Evolutionary conservation across 2,888 invertebrate species (phyloP).

Genomic region (Cheiracanthium punctorium): DNA sequence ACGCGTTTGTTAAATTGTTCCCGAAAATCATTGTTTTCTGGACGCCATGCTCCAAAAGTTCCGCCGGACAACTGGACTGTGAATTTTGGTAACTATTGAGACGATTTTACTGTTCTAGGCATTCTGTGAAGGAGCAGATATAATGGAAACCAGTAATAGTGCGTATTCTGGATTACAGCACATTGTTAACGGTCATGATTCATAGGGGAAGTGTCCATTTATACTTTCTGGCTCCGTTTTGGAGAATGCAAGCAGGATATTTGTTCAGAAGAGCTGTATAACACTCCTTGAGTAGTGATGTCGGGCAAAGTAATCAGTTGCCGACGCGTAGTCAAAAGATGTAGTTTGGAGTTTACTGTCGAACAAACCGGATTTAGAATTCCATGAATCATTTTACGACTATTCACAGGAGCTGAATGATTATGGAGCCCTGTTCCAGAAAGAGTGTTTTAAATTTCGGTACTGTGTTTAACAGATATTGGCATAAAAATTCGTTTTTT

Average conservation of each 20-base stretch:
- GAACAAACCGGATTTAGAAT: background rate
- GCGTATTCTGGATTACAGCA: background rate
- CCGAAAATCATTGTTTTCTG: background rate
- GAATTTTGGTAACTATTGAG: constrained; percentile 15
- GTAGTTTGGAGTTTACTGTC: background rate
- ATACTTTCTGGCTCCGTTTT: background rate
- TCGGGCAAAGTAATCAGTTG: background rate
- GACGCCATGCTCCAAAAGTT: background rate
- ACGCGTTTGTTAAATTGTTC: background rate
- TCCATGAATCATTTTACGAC: background rate
- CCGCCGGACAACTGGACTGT: constrained; percentile 6
- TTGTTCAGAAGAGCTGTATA: background rate
- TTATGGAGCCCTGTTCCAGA: background rate
- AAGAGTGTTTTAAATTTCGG: too few species aligned
- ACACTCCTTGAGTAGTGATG: background rate
- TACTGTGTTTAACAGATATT: too few species aligned
- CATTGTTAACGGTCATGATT: background rate
- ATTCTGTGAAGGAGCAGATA: background rate
- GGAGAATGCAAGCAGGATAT: background rate
- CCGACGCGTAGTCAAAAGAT: background rate
- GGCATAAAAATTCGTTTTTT: too few species aligned
- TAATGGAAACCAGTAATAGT: background rate
- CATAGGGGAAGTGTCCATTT: background rate
- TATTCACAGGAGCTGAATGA: background rate
- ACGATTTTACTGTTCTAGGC: constrained; percentile 1